Evolutionary conservation across 2,888 invertebrate genomes (phyloP), one percentile per base, ranked within the genome.

Genomic region (Lamproptera curius): DNA sequence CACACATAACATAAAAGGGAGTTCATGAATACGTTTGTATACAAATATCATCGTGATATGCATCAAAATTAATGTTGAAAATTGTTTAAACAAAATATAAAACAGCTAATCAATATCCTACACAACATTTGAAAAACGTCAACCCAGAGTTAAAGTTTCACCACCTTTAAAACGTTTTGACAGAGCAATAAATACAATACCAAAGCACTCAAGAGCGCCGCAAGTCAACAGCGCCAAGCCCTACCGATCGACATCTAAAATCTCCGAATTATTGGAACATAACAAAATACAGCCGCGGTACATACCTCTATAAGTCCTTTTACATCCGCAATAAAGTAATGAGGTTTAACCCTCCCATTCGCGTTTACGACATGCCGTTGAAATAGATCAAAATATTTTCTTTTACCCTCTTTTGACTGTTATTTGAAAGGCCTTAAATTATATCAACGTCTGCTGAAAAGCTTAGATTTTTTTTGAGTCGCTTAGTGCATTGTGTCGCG

Each of bases 291-390:
- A 71, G 74, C 75, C 73, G 31, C 56, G 61, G 62, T 70, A 70
- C 65, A 62, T 70, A 75, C 79, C 80, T 71, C 76, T 65, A 81
- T 81, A 83, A 82, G 83, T 81, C 76, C 76, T 67, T 82, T 81
- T 79, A 80, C 81, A 79, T 82, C 78, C 77, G 72, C 82, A 70
- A 81, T 84, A 84, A 84, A 82, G 82, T 84, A 84, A 84, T 81
- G 80, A 81, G 80, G 81, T 86, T 84, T 81, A 82, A 77, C 82
- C 83, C 77, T 73, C 74, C 70, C 68, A 75, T 78, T 74, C 71
- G 63, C 74, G 63, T 83, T 85, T 84, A 84, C 76, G 80, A 78
- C 73, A 68, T 64, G 63, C 63, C 65, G 60, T 61, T 52, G 66
- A 65, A 71, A 80, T 79, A 74, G 70, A 77, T 76, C 77, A 74